These are phyloP conservation scores for Ophraella communa DNA, from an alignment of 2,888 invertebrate species.

Conservation along the genomic window DNA sequence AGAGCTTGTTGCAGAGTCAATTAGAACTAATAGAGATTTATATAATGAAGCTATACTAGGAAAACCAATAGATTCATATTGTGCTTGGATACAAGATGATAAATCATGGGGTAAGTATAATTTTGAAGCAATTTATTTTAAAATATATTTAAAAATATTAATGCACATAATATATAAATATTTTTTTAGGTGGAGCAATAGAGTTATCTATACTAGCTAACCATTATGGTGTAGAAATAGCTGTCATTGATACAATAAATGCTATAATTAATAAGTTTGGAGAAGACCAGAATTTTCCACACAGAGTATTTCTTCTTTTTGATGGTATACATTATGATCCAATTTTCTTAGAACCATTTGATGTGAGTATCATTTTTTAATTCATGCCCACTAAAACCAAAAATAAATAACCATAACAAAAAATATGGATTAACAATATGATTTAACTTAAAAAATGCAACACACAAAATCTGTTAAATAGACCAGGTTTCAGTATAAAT, in stretches of 20 bases:
- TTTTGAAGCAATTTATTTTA: background rate
- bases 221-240: conserved; percentile 90
- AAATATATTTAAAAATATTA: background rate
- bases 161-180: background rate
- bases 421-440: no score
- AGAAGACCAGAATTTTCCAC: conserved; percentile 85
- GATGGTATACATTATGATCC: conserved; percentile 98
- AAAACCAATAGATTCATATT: conserved; percentile 83
- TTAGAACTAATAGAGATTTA: conserved; percentile 75
- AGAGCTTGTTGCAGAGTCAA: conserved; percentile 84
- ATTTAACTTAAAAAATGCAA: no score
- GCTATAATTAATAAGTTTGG: conserved; percentile 91
- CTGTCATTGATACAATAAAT: conserved; percentile 90
- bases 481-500: no score
- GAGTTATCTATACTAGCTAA: conserved; percentile 88
- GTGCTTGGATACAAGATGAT: conserved; percentile 86
- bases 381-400: no score
- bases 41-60: conserved; percentile 87
- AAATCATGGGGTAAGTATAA: conserved; percentile 80
- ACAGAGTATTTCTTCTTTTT: conserved; percentile 87
- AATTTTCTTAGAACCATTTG: conserved; percentile 80
- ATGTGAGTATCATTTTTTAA: conserved; percentile 64
- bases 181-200: conserved; percentile 74
- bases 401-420: no score
- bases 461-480: no score